Percentiles rank a stretch among this genome's conserved stretches.
Evolutionary conservation across 2,797 vertebrate species (phyloP).

Genomic region (Myripristis jacobus): DNA sequence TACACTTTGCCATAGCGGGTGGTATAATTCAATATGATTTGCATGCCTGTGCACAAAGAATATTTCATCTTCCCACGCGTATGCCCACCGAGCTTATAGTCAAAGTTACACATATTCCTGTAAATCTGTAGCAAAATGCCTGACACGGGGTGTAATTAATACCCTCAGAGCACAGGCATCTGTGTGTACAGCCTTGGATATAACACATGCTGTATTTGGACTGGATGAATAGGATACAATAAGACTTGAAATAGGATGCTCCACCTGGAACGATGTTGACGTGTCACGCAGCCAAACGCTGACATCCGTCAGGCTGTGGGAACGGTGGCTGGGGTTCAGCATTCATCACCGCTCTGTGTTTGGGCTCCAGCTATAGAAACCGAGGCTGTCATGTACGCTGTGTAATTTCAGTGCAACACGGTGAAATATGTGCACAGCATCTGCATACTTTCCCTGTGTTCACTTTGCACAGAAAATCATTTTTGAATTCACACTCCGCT

Average conservation of each 20-base stretch:
- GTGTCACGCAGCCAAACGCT: conserved; percentile 5
- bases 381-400: background rate
- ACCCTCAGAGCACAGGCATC: conserved; percentile 7
- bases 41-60: conserved; percentile 38
- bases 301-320: conserved; percentile 13
- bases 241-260: background rate
- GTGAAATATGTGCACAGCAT: background rate
- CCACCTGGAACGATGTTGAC: background rate
- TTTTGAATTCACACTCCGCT: no score
- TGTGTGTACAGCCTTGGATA: background rate
- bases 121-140: conserved; percentile 23
- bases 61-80: conserved; percentile 47
- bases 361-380: background rate
- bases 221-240: conserved; percentile 2
- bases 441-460: background rate
- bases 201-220: background rate
- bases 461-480: no score
- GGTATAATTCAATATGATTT: conserved; percentile 54
- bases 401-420: background rate
- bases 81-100: conserved; percentile 29
- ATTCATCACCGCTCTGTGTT: no score
- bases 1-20: conserved; percentile 25
- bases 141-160: conserved; percentile 15
- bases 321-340: background rate
- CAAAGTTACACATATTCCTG: conserved; percentile 20